Percentiles rank a stretch among this genome's conserved stretches.
Evolutionary conservation across 2,113 vertebrate species (phyloP).

Genomic region (Psittacula cyanocephala): DNA sequence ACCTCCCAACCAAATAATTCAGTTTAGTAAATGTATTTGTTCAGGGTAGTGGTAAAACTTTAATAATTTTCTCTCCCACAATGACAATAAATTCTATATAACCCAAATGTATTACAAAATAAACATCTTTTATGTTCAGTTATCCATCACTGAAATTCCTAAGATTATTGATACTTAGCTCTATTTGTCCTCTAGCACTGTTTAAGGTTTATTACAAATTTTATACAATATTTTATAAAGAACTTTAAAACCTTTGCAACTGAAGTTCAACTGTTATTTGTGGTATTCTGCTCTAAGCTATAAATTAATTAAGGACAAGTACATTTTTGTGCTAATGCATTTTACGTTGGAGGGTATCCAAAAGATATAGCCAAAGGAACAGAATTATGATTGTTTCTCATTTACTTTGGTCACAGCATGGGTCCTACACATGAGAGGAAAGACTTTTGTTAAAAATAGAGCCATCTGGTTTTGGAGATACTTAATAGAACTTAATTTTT

Average conservation of each 20-base stretch:
- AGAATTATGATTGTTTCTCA: slow-evolving; percentile 29
- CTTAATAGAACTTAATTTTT: background rate
- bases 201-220: slow-evolving; percentile 1
- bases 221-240: background rate
- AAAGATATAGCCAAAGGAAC: slow-evolving; percentile 49
- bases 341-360: slow-evolving; percentile 38
- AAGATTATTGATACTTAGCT: slow-evolving; percentile 70
- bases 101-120: slow-evolving; percentile 24
- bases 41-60: background rate
- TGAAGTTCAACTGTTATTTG: slow-evolving; percentile 42
- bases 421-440: slow-evolving; percentile 15
- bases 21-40: background rate
- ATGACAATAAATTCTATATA: background rate
- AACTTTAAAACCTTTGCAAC: slow-evolving; percentile 3
- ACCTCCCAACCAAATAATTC: background rate
- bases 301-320: slow-evolving; percentile 55
- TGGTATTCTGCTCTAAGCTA: slow-evolving; percentile 39
- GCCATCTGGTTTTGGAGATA: background rate
- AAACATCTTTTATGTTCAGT: slow-evolving; percentile 35
- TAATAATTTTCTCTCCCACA: background rate
- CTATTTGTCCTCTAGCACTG: slow-evolving; percentile 35
- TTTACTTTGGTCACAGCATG: slow-evolving; percentile 8
- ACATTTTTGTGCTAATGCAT: slow-evolving; percentile 41
- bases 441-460: slow-evolving; percentile 39
- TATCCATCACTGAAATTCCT: slow-evolving; percentile 60